phyloP scores from a whole-genome alignment of 2,113 vertebrate genomes.

The Eulemur macaco region DNA sequence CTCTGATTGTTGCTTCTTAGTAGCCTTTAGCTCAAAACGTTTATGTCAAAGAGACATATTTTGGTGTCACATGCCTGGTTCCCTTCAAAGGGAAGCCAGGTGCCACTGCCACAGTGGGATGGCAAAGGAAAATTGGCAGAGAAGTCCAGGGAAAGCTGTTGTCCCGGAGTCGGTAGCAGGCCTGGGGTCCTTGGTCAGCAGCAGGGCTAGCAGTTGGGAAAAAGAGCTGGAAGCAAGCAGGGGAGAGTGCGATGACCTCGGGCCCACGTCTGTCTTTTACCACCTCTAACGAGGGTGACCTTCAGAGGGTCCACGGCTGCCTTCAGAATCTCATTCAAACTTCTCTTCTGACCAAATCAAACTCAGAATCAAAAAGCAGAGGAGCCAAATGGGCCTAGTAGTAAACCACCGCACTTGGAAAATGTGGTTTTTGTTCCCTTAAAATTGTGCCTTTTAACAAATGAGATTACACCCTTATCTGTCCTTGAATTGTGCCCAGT shows the following conservation, averaged over 20 bases:
- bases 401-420: not conserved
- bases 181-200: not conserved
- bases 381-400: not conserved
- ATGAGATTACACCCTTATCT: not conserved
- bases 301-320: not conserved
- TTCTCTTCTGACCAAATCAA: not conserved
- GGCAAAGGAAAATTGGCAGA: not conserved
- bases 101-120: not conserved
- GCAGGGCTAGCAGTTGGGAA: not conserved
- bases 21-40: not conserved
- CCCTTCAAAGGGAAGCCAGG: not conserved
- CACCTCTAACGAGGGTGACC: not conserved
- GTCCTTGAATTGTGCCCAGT: not conserved
- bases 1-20: not conserved
- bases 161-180: not conserved
- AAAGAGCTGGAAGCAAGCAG: not conserved
- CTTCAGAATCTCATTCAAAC: not conserved
- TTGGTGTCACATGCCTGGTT: not conserved
- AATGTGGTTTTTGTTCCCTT: not conserved
- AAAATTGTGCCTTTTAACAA: not conserved
- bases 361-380: not conserved
- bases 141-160: not conserved
- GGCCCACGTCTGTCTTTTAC: not conserved
- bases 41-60: not conserved
- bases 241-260: too few species aligned